A percentile compares a stretch with the other conserved stretches of the same genome.
phyloP scores from a whole-genome alignment of 53 echinoderm and acorn worm species.

The Astropecten irregularis region DNA sequence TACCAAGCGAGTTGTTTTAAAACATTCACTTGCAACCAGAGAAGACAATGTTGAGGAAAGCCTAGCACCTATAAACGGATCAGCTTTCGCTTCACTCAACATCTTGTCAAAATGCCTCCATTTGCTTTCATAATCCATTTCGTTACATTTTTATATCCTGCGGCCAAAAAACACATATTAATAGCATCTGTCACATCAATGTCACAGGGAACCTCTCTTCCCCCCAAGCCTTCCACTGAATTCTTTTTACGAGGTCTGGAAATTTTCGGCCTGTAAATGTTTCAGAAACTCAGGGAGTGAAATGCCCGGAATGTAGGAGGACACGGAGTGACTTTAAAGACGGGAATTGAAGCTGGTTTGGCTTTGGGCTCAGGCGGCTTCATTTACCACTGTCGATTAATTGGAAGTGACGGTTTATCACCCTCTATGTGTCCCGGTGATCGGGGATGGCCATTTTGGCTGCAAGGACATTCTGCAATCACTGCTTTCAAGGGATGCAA shows the following conservation, averaged over 20 bases:
- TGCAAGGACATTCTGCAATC: too few species aligned
- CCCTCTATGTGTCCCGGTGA: background rate
- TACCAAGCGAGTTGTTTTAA: too few species aligned
- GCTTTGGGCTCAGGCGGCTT: conserved; percentile 5
- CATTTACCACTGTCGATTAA: conserved; percentile 32
- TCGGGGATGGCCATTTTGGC: too few species aligned
- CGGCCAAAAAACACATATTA: background rate
- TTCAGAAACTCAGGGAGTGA: conserved; percentile 1
- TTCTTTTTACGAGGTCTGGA: background rate
- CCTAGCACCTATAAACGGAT: background rate
- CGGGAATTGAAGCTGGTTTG: conserved; percentile 28
- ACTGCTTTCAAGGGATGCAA: too few species aligned
- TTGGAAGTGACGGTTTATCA: conserved; percentile 31
- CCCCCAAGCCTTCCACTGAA: background rate
- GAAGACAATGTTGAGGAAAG: background rate
- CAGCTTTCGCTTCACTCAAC: background rate
- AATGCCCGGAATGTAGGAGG: conserved; percentile 5
- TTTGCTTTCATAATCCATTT: background rate
- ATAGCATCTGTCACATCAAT: conserved; percentile 11
- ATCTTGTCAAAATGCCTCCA: background rate
- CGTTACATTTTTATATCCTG: background rate
- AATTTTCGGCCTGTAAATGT: background rate
- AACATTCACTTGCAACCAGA: background rate
- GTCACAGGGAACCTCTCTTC: background rate
- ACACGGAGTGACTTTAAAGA: background rate